A percentile compares a stretch with the other conserved stretches of the same genome.
Conservation (phyloP, 1,140 invertebrate species). For the Drosophila guanche region DNA sequence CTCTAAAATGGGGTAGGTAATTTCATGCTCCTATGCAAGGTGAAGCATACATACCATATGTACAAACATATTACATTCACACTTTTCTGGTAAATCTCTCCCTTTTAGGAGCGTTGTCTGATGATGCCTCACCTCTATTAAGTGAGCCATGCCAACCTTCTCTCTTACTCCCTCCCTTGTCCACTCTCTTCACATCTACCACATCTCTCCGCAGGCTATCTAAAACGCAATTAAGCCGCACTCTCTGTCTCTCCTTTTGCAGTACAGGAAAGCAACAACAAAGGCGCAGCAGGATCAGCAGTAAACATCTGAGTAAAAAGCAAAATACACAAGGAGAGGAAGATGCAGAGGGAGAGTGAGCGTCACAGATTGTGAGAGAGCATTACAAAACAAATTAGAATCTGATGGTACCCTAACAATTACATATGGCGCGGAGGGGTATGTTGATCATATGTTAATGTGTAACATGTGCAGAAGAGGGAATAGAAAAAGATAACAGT, state of each 20-base stretch:
- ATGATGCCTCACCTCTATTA: too few species aligned
- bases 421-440: not conserved
- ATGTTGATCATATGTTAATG: not conserved
- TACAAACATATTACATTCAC: too few species aligned
- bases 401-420: conserved; percentile 2
- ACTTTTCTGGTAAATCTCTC: too few species aligned
- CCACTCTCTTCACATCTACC: too few species aligned
- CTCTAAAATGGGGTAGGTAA: too few species aligned
- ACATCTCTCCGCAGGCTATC: too few species aligned
- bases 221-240: not conserved
- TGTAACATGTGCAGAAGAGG: not conserved
- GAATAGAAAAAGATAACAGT: not conserved
- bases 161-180: too few species aligned
- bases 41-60: too few species aligned
- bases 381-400: conserved; percentile 2
- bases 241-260: conserved; percentile 8
- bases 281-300: conserved; percentile 3
- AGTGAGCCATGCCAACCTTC: too few species aligned
- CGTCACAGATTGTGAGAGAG: conserved; percentile 3
- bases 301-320: conserved; percentile 27
- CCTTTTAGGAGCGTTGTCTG: too few species aligned
- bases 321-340: conserved; percentile 14
- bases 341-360: conserved; percentile 19
- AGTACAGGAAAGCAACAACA: not conserved
- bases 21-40: too few species aligned